Evolutionary conservation across 2,888 invertebrate genomes (phyloP).

Genomic region (Allolobophora icterica): DNA sequence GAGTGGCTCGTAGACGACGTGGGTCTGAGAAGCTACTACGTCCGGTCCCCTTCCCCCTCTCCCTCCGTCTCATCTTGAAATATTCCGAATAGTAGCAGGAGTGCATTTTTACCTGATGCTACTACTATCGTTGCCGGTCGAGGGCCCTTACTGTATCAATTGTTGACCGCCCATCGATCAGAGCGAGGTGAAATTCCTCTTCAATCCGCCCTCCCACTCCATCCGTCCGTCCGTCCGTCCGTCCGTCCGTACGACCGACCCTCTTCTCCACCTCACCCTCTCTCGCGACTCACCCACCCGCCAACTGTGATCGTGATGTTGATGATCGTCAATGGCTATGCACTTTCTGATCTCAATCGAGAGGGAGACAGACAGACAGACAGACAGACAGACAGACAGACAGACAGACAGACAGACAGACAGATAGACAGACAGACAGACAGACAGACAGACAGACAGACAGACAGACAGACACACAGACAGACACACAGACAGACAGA

Average conservation of each 20-base stretch:
- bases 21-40: not conserved
- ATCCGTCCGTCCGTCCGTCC: not conserved
- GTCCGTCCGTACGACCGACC: no score
- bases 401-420: not conserved
- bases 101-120: not conserved
- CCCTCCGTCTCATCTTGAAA: not conserved
- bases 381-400: not conserved
- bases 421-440: not conserved
- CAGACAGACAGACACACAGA: no score
- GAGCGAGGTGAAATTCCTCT: not conserved
- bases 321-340: slow-evolving; percentile 10
- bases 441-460: not conserved
- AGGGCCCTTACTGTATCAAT: not conserved
- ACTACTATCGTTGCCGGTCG: not conserved
- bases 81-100: not conserved
- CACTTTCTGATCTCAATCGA: not conserved
- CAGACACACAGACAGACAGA: no score
- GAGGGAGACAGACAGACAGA: not conserved
- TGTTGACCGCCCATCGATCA: slow-evolving; percentile 17
- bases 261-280: not conserved
- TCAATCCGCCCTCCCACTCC: not conserved
- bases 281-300: not conserved
- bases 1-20: not conserved
- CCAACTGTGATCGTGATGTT: not conserved
- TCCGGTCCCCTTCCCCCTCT: not conserved